Evolutionary conservation across 2,797 vertebrate genomes (phyloP).

Genomic region (Paedocypris micromegethes): DNA sequence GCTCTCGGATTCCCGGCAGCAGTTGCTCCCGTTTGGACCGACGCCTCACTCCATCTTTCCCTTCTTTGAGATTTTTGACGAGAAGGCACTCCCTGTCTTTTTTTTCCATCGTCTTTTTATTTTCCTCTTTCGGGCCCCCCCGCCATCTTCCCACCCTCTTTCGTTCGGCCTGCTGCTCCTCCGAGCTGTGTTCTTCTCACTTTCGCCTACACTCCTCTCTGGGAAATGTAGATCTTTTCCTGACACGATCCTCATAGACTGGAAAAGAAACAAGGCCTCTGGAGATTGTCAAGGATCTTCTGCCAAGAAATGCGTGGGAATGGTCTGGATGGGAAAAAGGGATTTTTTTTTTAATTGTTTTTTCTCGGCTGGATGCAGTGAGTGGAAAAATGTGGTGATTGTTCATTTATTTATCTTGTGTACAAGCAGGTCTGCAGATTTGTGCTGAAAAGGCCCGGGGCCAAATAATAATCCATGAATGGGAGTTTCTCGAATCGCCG

Average conservation of each 20-base stretch:
- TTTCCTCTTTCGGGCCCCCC: slow-evolving; percentile 49
- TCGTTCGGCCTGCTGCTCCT: slow-evolving; percentile 60
- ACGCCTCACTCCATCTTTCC: slow-evolving; percentile 13
- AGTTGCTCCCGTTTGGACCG: slow-evolving; percentile 41
- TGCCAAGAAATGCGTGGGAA: slow-evolving; percentile 99
- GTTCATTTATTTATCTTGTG: slow-evolving; percentile 70
- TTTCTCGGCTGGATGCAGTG: slow-evolving; percentile 69
- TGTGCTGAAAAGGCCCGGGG: slow-evolving; percentile 57
- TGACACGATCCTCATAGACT: slow-evolving; percentile 93
- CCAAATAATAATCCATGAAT: slow-evolving; percentile 34
- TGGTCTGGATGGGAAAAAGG: slow-evolving; percentile 86
- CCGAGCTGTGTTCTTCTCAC: slow-evolving; percentile 67
- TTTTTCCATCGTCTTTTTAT: slow-evolving; percentile 54
- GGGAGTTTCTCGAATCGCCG: slow-evolving; percentile 23
- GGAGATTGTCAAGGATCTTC: slow-evolving; percentile 86
- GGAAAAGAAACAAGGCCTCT: slow-evolving; percentile 92
- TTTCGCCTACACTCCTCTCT: slow-evolving; percentile 78
- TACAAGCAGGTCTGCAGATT: slow-evolving; percentile 53
- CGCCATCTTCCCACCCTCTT: neutral
- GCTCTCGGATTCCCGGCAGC: slow-evolving; percentile 41
- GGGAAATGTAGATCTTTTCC: slow-evolving; percentile 94
- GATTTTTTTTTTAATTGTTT: slow-evolving; percentile 69
- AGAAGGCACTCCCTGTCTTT: slow-evolving; percentile 28
- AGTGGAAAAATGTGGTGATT: slow-evolving; percentile 68
- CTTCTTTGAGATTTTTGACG: slow-evolving; percentile 3